A percentile compares a stretch with the other conserved stretches of the same genome.
Evolutionary conservation across 2,888 invertebrate species (phyloP).

Genomic region (Perithous albicinctus): DNA sequence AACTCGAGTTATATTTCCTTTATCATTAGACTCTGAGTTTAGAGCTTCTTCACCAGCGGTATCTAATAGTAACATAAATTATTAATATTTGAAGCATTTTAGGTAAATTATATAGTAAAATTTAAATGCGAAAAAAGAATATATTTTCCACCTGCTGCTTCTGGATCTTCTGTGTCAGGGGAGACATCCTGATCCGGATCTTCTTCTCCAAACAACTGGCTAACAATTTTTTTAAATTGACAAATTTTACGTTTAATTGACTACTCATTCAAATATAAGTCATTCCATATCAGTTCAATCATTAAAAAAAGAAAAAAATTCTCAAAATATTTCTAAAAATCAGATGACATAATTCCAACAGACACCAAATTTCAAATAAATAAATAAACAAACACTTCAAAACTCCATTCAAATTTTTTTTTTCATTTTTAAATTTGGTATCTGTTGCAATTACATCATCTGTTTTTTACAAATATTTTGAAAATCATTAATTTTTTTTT

Average conservation of each 20-base stretch:
- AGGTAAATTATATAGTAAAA: background rate
- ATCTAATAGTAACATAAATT: conserved; percentile 68
- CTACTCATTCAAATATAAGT: background rate
- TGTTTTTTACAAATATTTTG: too few relatives aligned
- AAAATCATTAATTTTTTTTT: too few relatives aligned
- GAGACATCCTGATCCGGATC: conserved; percentile 99
- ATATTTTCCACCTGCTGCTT: conserved; percentile 88
- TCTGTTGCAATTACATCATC: too few relatives aligned
- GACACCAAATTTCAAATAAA: too few relatives aligned
- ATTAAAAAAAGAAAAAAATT: too few relatives aligned
- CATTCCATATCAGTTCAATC: too few relatives aligned
- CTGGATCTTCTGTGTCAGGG: conserved; percentile 98
- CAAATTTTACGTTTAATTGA: background rate
- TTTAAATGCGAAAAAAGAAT: background rate
- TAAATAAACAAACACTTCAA: too few relatives aligned
- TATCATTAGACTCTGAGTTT: conserved; percentile 85
- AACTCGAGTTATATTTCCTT: conserved; percentile 86
- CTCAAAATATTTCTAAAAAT: too few relatives aligned
- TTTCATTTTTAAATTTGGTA: too few relatives aligned
- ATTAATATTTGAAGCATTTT: conserved; percentile 19
- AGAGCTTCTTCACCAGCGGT: conserved; percentile 88
- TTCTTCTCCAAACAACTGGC: conserved; percentile 94
- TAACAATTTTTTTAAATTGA: background rate
- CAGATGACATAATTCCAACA: too few relatives aligned
- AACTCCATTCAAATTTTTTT: too few relatives aligned